Evolutionary conservation across 2,888 invertebrate genomes (phyloP), one percentile per base, ranked within the genome.

Genomic region (Alloscopus bannaensis): DNA sequence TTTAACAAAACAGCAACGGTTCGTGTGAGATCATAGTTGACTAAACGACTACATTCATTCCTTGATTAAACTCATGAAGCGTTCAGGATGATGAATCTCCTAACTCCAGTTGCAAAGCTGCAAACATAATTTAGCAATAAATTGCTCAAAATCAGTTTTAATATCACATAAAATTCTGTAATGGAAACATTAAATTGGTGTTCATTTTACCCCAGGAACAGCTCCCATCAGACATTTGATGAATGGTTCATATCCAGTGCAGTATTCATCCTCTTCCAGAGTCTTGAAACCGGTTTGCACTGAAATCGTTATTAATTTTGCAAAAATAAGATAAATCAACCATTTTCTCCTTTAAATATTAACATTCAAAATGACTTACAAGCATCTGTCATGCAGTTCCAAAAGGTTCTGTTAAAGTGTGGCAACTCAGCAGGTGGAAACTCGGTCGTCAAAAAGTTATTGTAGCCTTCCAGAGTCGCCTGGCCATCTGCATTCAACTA

Each of bases 171-270:
- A 36, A 36, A 13, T 13, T 8, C 13, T 6, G 8, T 13, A 36
- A 36, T 36, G 13, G n/a, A n/a, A n/a, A n/a, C n/a, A n/a, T n/a
- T n/a, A n/a, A n/a, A n/a, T n/a, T n/a, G n/a, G n/a, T n/a, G n/a
- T 31, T 22, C n/a, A 8, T n/a, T 31, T 60, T 69, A 69, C 75
- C 45, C 52, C 62, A 40, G 68, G 68, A 47, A 68, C 40, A 2
- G 24, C 40, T 20, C 65, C 47, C 47, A 79, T 71, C 2, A 81
- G 22, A 55, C 84, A 83, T 62, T 79, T 81, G 11, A 83, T 68
- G 6, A 83, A 68, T 1, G 82, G 82, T 31, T 76, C 73, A 50
- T 83, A 83, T 11, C 79, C 36, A n/a, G 36, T 47, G 42, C 84
- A 84, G 18, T 57, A 77, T 57, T 81, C 82, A 42, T 84, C 84